Conservation (phyloP, 2,888 invertebrate genomes). For the Cecidostiba fungosa region DNA sequence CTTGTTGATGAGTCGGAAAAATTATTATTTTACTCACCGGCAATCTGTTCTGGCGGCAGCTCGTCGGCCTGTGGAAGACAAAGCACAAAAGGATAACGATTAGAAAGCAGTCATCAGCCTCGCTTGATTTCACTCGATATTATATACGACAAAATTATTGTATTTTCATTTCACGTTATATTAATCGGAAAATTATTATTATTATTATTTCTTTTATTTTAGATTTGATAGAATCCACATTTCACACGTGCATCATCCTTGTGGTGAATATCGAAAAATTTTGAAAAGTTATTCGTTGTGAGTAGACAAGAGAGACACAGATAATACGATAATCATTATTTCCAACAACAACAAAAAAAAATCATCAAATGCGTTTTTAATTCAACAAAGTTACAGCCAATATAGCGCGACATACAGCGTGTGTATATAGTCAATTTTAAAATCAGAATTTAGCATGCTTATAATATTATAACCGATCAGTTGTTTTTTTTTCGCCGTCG, state of each 20-base stretch:
- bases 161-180: neutral
- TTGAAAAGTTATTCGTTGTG: constrained; percentile 16
- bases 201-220: neutral
- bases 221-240: neutral
- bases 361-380: constrained; percentile 21
- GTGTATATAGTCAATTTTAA: constrained; percentile 16
- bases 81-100: constrained; percentile 41
- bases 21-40: constrained; percentile 84
- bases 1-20: neutral
- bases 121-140: neutral
- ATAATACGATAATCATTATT: neutral
- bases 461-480: too few species aligned
- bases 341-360: neutral
- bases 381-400: constrained; percentile 36
- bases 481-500: too few species aligned
- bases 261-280: constrained; percentile 20
- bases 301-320: neutral
- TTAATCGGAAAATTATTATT: neutral
- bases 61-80: constrained; percentile 87
- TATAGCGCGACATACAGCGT: neutral
- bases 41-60: constrained; percentile 94
- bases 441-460: too few species aligned
- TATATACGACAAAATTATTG: neutral
- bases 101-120: constrained; percentile 26
- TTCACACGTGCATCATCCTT: constrained; percentile 40